These are phyloP conservation scores for Tribolium castaneum DNA, from an alignment of 1,140 invertebrate genomes.

Conservation along the genomic window DNA sequence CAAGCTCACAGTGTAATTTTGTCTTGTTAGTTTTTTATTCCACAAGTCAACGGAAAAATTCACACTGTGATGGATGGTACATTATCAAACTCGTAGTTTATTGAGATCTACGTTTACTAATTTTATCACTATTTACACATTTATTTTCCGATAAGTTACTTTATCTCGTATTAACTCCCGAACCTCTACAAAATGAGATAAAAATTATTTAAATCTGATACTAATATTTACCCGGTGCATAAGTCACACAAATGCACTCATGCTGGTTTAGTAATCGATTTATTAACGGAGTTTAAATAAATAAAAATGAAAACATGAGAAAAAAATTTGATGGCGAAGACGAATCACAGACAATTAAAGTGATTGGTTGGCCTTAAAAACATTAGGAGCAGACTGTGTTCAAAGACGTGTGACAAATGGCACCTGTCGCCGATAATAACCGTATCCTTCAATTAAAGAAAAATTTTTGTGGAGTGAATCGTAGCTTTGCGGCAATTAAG, in stretches of 20 bases:
- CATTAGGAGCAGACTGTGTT: not conserved
- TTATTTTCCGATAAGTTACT: conserved; percentile 29
- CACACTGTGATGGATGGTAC: conserved; percentile 7
- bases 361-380: not conserved
- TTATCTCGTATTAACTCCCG: not conserved
- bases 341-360: not conserved
- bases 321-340: too few relatives aligned
- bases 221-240: not conserved
- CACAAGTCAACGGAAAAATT: not conserved
- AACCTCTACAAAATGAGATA: conserved; percentile 9
- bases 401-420: conserved; percentile 6
- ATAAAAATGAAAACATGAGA: too few relatives aligned
- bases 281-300: too few relatives aligned
- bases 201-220: conserved; percentile 18
- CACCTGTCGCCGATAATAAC: conserved; percentile 2
- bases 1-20: too few relatives aligned
- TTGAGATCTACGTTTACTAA: conserved; percentile 32
- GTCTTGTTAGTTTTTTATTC: too few relatives aligned
- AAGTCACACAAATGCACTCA: not conserved
- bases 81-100: conserved; percentile 34
- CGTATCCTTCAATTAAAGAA: not conserved
- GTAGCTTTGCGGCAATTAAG: not conserved
- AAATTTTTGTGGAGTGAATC: not conserved
- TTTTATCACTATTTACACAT: conserved; percentile 34
- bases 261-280: too few relatives aligned